These are phyloP conservation scores for Philotrypesis tridentata DNA, from an alignment of 1,140 invertebrate species.

Conservation along the genomic window DNA sequence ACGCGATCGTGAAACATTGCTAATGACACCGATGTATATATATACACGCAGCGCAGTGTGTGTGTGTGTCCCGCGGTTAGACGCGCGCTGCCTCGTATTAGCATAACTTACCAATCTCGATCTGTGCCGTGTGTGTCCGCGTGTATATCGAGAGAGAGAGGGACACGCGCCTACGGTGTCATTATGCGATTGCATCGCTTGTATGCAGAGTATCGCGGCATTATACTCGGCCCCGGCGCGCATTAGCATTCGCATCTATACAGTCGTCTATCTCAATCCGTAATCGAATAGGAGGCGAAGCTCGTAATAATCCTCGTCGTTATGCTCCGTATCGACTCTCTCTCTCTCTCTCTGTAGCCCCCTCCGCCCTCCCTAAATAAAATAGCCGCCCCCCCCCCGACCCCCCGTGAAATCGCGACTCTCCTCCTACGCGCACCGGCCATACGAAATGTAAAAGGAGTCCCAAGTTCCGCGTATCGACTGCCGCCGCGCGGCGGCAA, in stretches of 20 bases:
- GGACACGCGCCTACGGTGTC: neutral
- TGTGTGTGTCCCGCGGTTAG: no score
- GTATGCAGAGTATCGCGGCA: neutral
- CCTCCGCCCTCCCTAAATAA: neutral
- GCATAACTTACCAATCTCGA: neutral
- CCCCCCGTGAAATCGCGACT: no score
- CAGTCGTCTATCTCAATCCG: neutral
- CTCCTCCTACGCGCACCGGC: neutral
- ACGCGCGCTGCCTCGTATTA: neutral
- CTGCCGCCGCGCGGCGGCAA: no score
- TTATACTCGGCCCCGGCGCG: no score
- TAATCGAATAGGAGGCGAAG: neutral
- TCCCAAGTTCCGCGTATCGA: conserved; percentile 49
- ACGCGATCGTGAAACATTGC: no score
- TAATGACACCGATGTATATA: no score
- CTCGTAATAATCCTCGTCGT: neutral
- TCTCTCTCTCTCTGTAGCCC: no score
- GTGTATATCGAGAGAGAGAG: neutral
- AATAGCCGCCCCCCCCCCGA: no score
- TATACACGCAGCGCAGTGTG: no score
- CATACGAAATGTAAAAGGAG: neutral
- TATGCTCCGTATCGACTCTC: neutral
- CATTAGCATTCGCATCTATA: neutral
- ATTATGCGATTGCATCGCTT: neutral
- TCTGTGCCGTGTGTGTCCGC: no score